These are phyloP conservation scores for Eupithecia centaureata DNA, from an alignment of 2,888 invertebrate genomes.

Conservation along the genomic window DNA sequence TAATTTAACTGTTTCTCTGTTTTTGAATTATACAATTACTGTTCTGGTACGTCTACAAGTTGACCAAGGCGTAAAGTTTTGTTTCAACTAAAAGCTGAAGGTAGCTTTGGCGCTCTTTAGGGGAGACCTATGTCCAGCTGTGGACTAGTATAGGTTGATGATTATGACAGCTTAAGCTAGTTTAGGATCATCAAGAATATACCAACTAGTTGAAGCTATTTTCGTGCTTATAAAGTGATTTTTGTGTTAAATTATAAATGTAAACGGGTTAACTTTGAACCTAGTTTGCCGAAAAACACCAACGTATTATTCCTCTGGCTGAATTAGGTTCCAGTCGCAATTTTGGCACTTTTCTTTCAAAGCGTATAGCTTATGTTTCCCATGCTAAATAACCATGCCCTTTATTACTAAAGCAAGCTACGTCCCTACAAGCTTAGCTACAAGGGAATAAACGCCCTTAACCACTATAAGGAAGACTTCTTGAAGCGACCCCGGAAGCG, in stretches of 20 bases:
- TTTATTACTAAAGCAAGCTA: too few species aligned
- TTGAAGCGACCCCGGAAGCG: conserved; percentile 20
- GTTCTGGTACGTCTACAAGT: not conserved
- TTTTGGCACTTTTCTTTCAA: too few species aligned
- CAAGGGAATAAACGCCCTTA: not conserved
- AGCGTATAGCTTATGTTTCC: not conserved
- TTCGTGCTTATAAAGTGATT: too few species aligned
- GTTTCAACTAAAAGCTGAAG: not conserved
- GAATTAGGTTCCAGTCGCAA: too few species aligned
- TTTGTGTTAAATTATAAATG: too few species aligned
- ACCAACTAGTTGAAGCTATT: not conserved
- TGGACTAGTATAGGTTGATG: too few species aligned
- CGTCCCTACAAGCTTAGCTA: too few species aligned
- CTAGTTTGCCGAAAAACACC: too few species aligned
- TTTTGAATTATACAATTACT: not conserved
- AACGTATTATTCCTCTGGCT: too few species aligned
- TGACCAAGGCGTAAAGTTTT: not conserved
- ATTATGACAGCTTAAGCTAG: not conserved
- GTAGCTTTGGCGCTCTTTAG: too few species aligned
- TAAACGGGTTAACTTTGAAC: too few species aligned
- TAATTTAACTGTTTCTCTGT: not conserved
- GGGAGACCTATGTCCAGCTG: too few species aligned
- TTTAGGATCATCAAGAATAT: not conserved
- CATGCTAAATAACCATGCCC: not conserved
- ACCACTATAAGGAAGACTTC: not conserved